phyloP scores from a whole-genome alignment of 1,140 invertebrate species.

The Brachionus plicatilis region DNA sequence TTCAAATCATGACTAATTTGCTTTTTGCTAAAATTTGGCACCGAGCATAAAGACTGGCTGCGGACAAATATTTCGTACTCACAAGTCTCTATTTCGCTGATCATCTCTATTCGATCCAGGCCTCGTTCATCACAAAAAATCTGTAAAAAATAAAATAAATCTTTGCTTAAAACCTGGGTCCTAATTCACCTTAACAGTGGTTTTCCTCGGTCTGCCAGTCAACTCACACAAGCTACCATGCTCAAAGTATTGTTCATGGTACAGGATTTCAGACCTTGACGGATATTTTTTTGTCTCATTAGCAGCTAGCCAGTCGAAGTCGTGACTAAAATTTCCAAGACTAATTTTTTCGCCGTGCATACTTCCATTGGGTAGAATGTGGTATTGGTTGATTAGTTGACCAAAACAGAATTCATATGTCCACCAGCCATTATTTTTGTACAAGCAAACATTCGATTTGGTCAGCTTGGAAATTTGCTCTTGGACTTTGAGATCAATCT shows the following conservation, averaged over 20 bases:
- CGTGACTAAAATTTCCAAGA: constrained; percentile 22
- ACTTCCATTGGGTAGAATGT: constrained; percentile 45
- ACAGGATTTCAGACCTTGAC: not conserved
- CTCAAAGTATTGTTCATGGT: constrained; percentile 28
- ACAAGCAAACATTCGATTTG: not conserved
- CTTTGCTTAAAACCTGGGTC: not conserved
- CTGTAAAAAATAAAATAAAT: not conserved
- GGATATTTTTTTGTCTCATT: constrained; percentile 16
- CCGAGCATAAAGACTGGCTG: not conserved
- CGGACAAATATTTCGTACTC: constrained; percentile 23
- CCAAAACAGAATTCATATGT: constrained; percentile 55
- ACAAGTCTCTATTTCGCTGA: constrained; percentile 38
- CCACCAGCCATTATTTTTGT: constrained; percentile 49
- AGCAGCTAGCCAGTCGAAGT: constrained; percentile 13
- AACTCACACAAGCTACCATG: constrained; percentile 14
- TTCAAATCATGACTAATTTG: not conserved
- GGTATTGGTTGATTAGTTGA: constrained; percentile 53
- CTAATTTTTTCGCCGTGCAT: not conserved
- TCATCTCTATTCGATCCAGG: not conserved
- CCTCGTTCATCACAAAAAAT: constrained; percentile 14
- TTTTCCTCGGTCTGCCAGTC: constrained; percentile 4
- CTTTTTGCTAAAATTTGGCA: constrained; percentile 24
- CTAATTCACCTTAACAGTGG: not conserved
- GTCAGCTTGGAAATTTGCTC: not conserved
- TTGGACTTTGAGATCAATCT: not conserved